Base-by-base conservation (phyloP, 1,140 invertebrate species). In the Pteromalus puparum region DNA sequence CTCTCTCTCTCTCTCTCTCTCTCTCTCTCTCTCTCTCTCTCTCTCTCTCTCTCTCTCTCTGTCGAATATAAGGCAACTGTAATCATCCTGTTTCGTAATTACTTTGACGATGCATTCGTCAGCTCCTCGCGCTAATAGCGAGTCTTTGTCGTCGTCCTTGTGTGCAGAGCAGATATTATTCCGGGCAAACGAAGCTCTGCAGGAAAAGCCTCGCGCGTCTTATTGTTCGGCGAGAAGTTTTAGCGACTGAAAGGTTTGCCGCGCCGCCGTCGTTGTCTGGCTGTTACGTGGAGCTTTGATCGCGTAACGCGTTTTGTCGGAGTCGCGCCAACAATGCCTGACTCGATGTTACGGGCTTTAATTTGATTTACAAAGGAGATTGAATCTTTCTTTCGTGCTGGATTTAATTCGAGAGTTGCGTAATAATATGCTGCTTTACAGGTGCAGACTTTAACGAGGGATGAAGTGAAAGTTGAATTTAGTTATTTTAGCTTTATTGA, bases 51-150 rank as follows among this genome's bases (percentile, higher is more conserved):
- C 67, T 53, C 12, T 46, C 9, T 46, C 9, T 46, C 1, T 15
- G 18, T 24, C 26, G 75, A 28, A 28, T n/a, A 21, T 18, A 67
- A 46, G 78, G 30, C 2, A 21, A 48, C 38, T 65, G 42, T 72
- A 70, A 81, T 81, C 42, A 72, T 72, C n/a, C 65, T 48, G 65
- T 81, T 48, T 70, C 67, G 78, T 48, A 81, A 81, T 81, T 81
- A 72, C 78, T 81, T 81, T 81, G 78, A 34, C 30, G 30, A 81
- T 48, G 78, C 46, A 28, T 76, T 73, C 34, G 34, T 73, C 34
- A 10, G 38, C 38, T 42, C 18, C 9, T 61, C 18, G 75, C 24
- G 38, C 75, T 77, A 77, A 77, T 61, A 77, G 53, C 42, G 38
- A n/a, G 21, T 46, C 74, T 76, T 76, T 53, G 74, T 75, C 70